phyloP scores from a whole-genome alignment of 2,888 invertebrate genomes.

The Archips crataeganus region DNA sequence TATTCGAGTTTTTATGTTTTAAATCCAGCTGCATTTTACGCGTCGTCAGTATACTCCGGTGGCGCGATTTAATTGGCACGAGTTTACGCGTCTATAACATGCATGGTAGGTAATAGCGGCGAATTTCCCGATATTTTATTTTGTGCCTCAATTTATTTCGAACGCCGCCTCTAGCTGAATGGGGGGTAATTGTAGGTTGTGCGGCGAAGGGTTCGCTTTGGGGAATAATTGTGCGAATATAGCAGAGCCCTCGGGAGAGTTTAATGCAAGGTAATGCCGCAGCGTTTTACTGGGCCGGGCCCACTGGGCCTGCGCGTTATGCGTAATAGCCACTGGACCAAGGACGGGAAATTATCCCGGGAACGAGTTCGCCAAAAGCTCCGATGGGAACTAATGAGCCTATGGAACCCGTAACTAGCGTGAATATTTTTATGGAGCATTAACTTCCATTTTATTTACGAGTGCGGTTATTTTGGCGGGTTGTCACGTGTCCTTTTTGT shows the following conservation, averaged over 20 bases:
- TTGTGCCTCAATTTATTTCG: constrained; percentile 77
- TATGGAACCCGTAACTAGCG: constrained; percentile 75
- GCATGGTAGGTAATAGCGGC: constrained; percentile 39
- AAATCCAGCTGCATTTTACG: constrained; percentile 61
- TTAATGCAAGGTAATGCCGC: constrained; percentile 80
- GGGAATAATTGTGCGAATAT: constrained; percentile 83
- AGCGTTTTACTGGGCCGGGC: constrained; percentile 70
- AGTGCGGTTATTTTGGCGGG: constrained; percentile 73
- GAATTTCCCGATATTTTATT: constrained; percentile 77
- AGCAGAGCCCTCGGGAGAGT: constrained; percentile 78
- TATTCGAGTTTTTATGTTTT: constrained; percentile 54
- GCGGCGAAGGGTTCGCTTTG: constrained; percentile 78
- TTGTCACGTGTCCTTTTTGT: constrained; percentile 56
- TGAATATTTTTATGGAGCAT: constrained; percentile 77
- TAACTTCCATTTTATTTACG: constrained; percentile 76
- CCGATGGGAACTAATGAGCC: constrained; percentile 80
- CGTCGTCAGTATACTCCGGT: constrained; percentile 45
- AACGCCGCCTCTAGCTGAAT: constrained; percentile 75
- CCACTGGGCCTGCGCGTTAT: constrained; percentile 64
- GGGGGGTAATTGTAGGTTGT: constrained; percentile 83
- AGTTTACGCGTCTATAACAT: constrained; percentile 54
- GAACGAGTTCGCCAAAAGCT: constrained; percentile 81
- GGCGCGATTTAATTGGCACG: constrained; percentile 62
- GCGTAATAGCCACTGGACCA: constrained; percentile 74
- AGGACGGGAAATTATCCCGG: constrained; percentile 80